A percentile compares a stretch with the other conserved stretches of the same genome.
Evolutionary conservation across 2,797 vertebrate species (phyloP).

Genomic region (Rhabdomys pumilio): DNA sequence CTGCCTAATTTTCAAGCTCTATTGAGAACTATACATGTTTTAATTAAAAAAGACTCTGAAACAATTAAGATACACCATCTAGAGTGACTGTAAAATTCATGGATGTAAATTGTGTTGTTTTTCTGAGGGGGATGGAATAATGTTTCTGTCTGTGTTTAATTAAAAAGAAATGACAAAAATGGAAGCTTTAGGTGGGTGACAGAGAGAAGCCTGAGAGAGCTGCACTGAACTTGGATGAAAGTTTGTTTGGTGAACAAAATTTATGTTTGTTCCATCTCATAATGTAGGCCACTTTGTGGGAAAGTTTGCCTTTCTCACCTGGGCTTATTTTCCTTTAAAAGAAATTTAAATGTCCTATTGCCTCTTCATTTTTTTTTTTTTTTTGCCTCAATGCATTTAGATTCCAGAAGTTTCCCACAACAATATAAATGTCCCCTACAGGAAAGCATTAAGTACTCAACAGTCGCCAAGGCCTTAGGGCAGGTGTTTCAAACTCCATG

Average conservation of each 20-base stretch:
- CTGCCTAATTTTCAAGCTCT: conserved; percentile 74
- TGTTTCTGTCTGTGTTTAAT: conserved; percentile 78
- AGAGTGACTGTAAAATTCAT: conserved; percentile 72
- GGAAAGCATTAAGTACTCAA: conserved; percentile 47
- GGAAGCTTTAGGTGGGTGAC: conserved; percentile 41
- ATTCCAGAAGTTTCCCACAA: conserved; percentile 20
- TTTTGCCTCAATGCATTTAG: conserved; percentile 55
- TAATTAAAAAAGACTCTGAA: conserved; percentile 78
- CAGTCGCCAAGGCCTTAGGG: conserved; percentile 19
- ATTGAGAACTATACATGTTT: conserved; percentile 70
- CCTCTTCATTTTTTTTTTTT: conserved; percentile 25
- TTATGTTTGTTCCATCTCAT: background rate
- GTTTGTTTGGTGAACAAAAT: conserved; percentile 45
- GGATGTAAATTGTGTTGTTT: conserved; percentile 71
- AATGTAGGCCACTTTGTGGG: conserved; percentile 15
- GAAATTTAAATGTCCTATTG: conserved; percentile 13
- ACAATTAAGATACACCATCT: conserved; percentile 79
- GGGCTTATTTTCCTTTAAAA: conserved; percentile 4
- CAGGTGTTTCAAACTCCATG: background rate
- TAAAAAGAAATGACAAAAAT: conserved; percentile 78
- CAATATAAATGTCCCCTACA: conserved; percentile 22
- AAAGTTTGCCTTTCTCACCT: conserved; percentile 38
- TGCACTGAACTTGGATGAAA: conserved; percentile 53
- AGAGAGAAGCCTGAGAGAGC: conserved; percentile 63
- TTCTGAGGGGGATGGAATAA: conserved; percentile 66